Base-by-base conservation (phyloP, 2,113 vertebrate genomes). In the Podiceps cristatus region DNA sequence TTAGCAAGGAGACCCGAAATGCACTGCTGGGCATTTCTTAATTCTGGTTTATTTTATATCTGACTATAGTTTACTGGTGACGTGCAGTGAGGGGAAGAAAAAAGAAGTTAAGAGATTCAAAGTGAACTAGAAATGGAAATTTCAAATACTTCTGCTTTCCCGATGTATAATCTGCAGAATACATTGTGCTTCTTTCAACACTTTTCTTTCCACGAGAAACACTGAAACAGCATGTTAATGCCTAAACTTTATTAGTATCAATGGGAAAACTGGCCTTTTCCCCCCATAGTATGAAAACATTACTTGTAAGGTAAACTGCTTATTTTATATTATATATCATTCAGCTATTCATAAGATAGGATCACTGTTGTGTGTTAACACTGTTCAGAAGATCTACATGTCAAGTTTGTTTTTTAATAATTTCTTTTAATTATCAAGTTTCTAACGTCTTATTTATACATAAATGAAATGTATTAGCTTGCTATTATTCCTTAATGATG, bases 161-260 rank as follows among this genome's bases (percentile, higher is more conserved):
- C 94, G 97, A 2, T 96, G 89, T 98, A 68, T 97, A 96, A 89
- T 84, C 96, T 97, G 94, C 96, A 97, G 73, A 97, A 95, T 90
- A 89, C 76, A 29, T 97, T 92, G 96, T 98, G 95, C 95, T 97
- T 97, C 98, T 97, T 96, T 90, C 84, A 97, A 98, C 96, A 96
- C 96, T 98, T 98, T 87, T 92, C 82, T 98, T 97, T 95, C 96
- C 83, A 93, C 92, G 88, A 96, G 78, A 96, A 98, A 98, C 98
- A 98, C 98, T 98, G 98, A 98, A 98, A 95, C 97, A 98, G 98
- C 98, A 98, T 98, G 98, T 97, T 98, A 96, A 98, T 98, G 94
- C 97, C 97, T 98, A 96, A 97, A 96, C 92, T 96, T 98, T 93
- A 86, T 87, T 96, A 97, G 94, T 94, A 94, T 95, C 88, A 66